These are phyloP conservation scores for Osmoderma eremita DNA, from an alignment of 2,888 invertebrate genomes.

Conservation along the genomic window DNA sequence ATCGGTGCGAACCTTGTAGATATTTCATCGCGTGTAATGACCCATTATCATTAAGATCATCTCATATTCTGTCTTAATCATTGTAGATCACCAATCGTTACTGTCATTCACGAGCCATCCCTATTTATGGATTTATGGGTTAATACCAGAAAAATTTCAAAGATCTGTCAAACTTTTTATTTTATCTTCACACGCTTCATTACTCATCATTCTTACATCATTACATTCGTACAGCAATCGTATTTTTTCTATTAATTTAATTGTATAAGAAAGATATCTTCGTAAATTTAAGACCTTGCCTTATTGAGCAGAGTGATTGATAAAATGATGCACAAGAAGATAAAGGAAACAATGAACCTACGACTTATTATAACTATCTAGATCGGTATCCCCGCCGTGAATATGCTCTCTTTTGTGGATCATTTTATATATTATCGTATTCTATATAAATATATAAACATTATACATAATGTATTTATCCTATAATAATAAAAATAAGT, in stretches of 20 bases:
- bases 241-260: constrained; percentile 22
- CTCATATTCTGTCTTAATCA: no score
- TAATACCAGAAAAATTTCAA: no score
- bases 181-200: no score
- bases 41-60: no score
- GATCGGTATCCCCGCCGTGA: not conserved
- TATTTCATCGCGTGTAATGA: no score
- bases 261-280: constrained; percentile 19
- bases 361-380: not conserved
- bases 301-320: constrained; percentile 42
- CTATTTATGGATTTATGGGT: no score
- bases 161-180: no score
- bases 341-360: constrained; percentile 12
- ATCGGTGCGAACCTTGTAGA: no score
- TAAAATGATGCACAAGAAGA: not conserved
- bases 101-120: no score
- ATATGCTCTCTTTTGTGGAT: constrained; percentile 14
- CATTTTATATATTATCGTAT: constrained; percentile 30
- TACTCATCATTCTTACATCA: no score
- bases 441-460: constrained; percentile 34
- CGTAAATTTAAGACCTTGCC: constrained; percentile 42
- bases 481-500: constrained; percentile 34
- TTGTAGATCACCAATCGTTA: no score
- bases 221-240: not conserved
- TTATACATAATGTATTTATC: constrained; percentile 38